These are phyloP conservation scores for Hydropotes inermis DNA, from an alignment of 2,113 vertebrate species.

Conservation along the genomic window DNA sequence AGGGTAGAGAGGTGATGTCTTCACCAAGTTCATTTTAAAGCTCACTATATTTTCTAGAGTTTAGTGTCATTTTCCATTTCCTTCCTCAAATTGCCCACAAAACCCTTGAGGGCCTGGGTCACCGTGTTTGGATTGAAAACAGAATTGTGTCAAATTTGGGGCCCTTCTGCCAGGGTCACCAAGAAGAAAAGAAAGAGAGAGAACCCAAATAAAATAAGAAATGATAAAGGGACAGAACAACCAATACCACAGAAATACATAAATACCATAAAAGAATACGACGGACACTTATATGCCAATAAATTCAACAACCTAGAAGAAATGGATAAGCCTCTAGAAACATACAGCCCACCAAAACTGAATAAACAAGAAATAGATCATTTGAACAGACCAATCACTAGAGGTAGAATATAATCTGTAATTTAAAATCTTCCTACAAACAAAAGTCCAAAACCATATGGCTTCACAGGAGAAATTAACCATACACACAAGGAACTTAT, in stretches of 20 bases:
- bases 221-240: not conserved
- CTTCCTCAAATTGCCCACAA: not conserved
- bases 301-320: not conserved
- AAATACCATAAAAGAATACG: not conserved
- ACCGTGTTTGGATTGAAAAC: not conserved
- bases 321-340: not conserved
- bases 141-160: not conserved
- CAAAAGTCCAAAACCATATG: not conserved
- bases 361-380: not conserved
- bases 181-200: not conserved
- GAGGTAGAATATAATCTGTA: not conserved
- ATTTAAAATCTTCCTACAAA: not conserved
- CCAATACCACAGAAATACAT: not conserved
- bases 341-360: not conserved
- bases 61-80: not conserved
- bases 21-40: conserved; percentile 13
- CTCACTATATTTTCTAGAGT: conserved; percentile 12
- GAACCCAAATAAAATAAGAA: not conserved
- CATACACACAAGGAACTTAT: not conserved
- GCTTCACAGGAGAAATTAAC: not conserved
- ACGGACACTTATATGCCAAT: not conserved
- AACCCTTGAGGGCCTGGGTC: not conserved
- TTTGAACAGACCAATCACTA: not conserved
- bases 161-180: not conserved
- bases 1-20: not conserved